These are phyloP conservation scores for Accipiter cooperii DNA, from an alignment of 2,113 vertebrate genomes.

Conservation along the genomic window DNA sequence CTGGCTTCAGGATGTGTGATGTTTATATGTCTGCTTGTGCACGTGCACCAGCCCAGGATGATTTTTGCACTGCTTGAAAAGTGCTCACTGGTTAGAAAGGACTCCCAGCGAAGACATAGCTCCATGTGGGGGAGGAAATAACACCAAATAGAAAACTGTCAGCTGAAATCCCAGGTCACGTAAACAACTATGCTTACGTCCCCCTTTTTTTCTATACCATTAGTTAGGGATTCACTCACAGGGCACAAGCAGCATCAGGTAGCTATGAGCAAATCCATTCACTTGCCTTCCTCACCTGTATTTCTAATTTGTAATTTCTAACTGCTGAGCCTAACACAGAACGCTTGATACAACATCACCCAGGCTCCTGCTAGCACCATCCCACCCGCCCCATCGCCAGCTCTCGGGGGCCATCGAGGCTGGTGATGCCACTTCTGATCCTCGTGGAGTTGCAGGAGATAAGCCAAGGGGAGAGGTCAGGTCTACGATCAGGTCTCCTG, in stretches of 20 bases:
- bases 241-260: background rate
- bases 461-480: background rate
- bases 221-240: background rate
- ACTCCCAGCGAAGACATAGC: background rate
- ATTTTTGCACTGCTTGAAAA: background rate
- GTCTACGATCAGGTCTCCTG: background rate
- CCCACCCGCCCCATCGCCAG: background rate
- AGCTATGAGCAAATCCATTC: background rate
- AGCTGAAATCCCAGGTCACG: background rate
- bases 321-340: background rate
- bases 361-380: background rate
- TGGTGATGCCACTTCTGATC: background rate
- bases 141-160: background rate
- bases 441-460: background rate
- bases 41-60: rapidly evolving
- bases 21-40: background rate
- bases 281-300: too few relatives aligned
- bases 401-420: rapidly evolving
- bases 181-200: rapidly evolving
- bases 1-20: background rate
- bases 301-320: background rate
- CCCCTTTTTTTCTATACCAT: background rate
- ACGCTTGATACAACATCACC: background rate
- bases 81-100: background rate
- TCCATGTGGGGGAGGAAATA: background rate